phyloP scores from a whole-genome alignment of 2,113 vertebrate genomes.

The Colinus virginianus region DNA sequence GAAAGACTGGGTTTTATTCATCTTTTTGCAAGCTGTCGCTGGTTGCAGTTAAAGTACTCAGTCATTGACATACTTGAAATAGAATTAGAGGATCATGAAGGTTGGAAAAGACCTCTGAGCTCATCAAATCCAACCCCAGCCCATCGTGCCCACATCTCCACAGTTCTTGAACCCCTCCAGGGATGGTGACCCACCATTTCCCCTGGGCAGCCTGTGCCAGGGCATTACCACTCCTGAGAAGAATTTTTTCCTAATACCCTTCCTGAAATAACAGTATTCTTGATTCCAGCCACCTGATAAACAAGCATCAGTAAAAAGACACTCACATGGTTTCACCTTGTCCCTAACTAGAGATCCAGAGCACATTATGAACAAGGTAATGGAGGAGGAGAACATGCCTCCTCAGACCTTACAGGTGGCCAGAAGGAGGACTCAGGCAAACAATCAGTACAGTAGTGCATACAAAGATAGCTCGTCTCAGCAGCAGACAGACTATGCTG shows the following conservation, averaged over 20 bases:
- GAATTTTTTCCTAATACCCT: too few species aligned
- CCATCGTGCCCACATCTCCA: too few species aligned
- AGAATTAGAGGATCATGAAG: too few species aligned
- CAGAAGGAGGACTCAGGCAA: neutral
- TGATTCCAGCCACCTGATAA: neutral
- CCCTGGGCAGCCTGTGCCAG: too few species aligned
- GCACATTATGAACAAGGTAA: neutral
- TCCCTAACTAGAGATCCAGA: neutral
- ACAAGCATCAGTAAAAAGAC: neutral
- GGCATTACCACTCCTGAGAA: too few species aligned
- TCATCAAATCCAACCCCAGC: too few species aligned
- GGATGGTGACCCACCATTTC: too few species aligned
- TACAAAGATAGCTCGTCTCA: neutral
- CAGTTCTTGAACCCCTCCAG: too few species aligned
- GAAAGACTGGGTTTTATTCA: neutral
- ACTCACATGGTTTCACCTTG: neutral
- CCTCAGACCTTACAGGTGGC: neutral
- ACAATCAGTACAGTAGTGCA: accelerated
- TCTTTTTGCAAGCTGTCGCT: neutral
- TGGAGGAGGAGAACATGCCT: neutral
- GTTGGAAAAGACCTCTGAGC: too few species aligned
- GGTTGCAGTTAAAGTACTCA: neutral
- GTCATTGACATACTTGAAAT: neutral
- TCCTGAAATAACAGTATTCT: accelerated
- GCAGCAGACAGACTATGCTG: neutral